Percentiles rank a stretch among this genome's conserved stretches.
Conservation (phyloP, 2,113 vertebrate species). For the Paraplagusia blochii region DNA sequence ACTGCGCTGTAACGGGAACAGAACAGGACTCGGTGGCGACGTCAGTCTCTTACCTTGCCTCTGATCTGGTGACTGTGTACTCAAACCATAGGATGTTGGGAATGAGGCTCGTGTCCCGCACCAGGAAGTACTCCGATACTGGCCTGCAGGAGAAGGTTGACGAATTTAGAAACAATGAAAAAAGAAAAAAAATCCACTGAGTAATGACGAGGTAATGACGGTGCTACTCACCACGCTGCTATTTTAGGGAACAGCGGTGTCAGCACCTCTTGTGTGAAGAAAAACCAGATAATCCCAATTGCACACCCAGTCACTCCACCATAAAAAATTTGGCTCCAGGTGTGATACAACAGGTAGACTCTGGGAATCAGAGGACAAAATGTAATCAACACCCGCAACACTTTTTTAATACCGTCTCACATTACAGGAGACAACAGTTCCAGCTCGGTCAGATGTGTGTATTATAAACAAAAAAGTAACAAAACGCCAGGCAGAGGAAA, state of each 20-base stretch:
- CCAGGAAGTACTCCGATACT: constrained; percentile 96
- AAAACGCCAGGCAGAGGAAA: too few species aligned
- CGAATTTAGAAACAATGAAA: too few species aligned
- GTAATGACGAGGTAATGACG: constrained; percentile 30
- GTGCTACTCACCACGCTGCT: constrained; percentile 89
- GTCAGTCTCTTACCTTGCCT: constrained; percentile 85
- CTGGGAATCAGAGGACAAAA: constrained; percentile 61
- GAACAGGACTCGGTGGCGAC: background rate
- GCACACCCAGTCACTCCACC: constrained; percentile 87
- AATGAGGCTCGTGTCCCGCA: constrained; percentile 97
- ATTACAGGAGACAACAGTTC: too few species aligned
- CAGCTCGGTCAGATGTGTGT: too few species aligned
- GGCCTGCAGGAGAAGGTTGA: constrained; percentile 81
- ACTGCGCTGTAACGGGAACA: background rate
- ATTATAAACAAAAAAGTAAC: too few species aligned
- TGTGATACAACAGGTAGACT: constrained; percentile 97
- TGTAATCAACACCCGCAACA: background rate
- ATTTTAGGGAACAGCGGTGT: constrained; percentile 97
- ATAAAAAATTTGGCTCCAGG: constrained; percentile 94
- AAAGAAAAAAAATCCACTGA: too few species aligned
- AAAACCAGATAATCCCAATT: constrained; percentile 91
- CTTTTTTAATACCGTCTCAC: too few species aligned
- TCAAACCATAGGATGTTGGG: constrained; percentile 99
- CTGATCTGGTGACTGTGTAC: constrained; percentile 96
- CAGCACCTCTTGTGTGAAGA: constrained; percentile 94